Conservation (phyloP, 2,888 invertebrate genomes). For the Myathropa florea region DNA sequence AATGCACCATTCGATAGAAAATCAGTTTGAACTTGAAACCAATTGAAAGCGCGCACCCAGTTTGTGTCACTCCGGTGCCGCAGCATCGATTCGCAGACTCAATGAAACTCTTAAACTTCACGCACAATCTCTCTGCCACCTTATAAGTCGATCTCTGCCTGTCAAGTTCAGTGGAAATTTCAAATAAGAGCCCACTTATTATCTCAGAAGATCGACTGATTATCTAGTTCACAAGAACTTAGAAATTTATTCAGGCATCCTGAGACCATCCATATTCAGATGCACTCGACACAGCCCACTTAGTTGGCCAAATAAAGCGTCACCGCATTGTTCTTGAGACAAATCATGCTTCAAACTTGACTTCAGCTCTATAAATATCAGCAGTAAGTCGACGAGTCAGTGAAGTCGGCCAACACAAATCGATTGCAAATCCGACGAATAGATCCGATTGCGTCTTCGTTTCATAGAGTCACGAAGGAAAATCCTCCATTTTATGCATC, state of each 20-base stretch:
- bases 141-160: not conserved
- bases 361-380: not conserved
- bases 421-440: not conserved
- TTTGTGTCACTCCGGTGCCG: not conserved
- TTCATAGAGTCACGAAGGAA: not conserved
- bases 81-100: not conserved
- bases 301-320: conserved; percentile 43
- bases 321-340: conserved; percentile 25
- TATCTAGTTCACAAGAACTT: not conserved
- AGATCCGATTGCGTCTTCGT: not conserved
- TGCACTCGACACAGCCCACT: conserved; percentile 35
- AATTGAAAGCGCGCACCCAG: not conserved
- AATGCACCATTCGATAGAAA: too few relatives aligned
- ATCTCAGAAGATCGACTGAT: not conserved
- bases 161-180: not conserved
- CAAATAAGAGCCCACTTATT: not conserved
- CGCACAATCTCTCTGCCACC: not conserved
- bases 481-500: conserved; percentile 13
- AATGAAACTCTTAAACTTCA: not conserved
- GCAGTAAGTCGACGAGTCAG: not conserved
- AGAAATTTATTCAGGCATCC: conserved; percentile 3
- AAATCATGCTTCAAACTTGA: conserved; percentile 14
- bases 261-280: conserved; percentile 25
- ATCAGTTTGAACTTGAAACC: too few relatives aligned
- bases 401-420: not conserved